Base-by-base conservation (phyloP, 1,140 invertebrate genomes). In the Acromyrmex heyeri region DNA sequence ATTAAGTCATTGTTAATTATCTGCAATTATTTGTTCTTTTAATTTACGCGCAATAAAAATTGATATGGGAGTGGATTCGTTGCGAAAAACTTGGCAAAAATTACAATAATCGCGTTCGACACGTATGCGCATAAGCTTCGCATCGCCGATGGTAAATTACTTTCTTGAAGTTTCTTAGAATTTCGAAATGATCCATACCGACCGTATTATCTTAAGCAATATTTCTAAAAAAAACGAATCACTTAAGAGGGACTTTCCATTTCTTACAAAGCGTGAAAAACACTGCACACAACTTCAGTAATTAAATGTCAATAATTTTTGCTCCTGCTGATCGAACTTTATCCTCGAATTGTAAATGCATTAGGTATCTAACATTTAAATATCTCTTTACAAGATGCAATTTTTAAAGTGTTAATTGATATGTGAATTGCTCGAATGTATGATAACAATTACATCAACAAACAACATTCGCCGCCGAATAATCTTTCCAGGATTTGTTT, bases 141-240 rank as follows among this genome's bases (percentile, higher is more conserved):
- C 64, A 30, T 30, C 10, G 53, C 7, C 38, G 18, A 61, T 38
- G 55, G 62, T 34, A 24, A 61, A 18, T n/a, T 83, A 24, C 79
- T 83, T 83, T 73, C 79, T 75, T 69, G n/a, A 14, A 24, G 18
- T 83, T 83, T 61, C 79, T 61, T 75, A 38, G 6, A 61, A 62
- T 83, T 83, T 83, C 79, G 69, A 83, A 73, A 83, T 62, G 2
- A 61, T 50, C 55, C 34, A 18, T 61, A 18, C 55, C 14, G 21
- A n/a, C 16, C 24, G 24, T 50, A 61, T 83, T 83, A 75, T 34
- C 69, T 83, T 83, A 44, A 64, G 67, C 69, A 82, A 82, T 21
- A 61, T 44, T 73, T 21, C n/a, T 67, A 50, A 72, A 75, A 83
- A 83, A 55, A 34, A 8, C 53, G 14, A 18, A 53, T 30, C 79